Evolutionary conservation across 2,113 vertebrate species (phyloP), one percentile per base, ranked within the genome.

Genomic region (Ageneiosus marmoratus): DNA sequence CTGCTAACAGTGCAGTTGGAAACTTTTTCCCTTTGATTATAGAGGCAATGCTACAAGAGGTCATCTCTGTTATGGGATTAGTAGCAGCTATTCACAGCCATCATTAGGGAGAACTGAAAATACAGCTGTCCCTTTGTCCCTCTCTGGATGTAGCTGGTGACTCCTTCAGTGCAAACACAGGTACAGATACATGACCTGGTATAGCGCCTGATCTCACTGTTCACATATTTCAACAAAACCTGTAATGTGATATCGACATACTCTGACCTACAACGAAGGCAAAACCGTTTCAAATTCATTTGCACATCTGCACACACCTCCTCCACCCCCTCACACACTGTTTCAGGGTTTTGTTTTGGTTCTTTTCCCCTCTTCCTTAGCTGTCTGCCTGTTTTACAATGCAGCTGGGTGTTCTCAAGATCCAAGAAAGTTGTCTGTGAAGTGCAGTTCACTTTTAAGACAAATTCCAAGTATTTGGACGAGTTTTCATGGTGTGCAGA

Each of bases 61-160:
- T 87, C 56, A 51, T 72, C 80, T 83, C 51, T 83, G 62, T 70
- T 85, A 55, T 81, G 72, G 80, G 80, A 87, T 77, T 74, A 87
- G 70, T 56, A 77, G 77, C 44, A 80, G 77, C 84, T 83, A 81
- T 87, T 87, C 82, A 83, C 70, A 62, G 82, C 55, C 74, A 84
- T 86, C 80, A 87, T 83, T 85, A 77, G 48, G 62, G 72, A 76
- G 86, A 62, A 85, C 77, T 81, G 62, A 77, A 83, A 85, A 70
- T 87, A 83, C 80, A 87, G 69, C 76, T 84, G 83, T 58, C 67
- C 83, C 77, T 76, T 70, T 87, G 86, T 85, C 82, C 82, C 79
- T 1, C 22, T 74, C 34, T 84, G 62, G 62, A 67, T 77, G 74
- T 16, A 60, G 65, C 63, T 72, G 83, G 83, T 82, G 48, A 67